These are phyloP conservation scores for Hirundichthys speculiger DNA, from an alignment of 2,113 vertebrate genomes.

Conservation along the genomic window DNA sequence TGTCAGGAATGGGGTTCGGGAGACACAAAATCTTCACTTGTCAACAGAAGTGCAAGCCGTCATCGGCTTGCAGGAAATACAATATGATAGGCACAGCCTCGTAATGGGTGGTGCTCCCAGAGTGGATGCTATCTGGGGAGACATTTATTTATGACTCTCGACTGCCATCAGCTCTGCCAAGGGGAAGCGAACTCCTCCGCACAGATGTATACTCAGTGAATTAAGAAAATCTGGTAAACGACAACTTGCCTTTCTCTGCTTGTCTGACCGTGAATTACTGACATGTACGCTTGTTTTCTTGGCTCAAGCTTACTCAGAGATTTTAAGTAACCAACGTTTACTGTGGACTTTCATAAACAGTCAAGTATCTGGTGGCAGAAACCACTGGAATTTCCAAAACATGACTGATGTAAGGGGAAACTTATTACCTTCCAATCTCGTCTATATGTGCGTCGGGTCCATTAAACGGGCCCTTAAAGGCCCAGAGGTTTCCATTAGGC, in stretches of 20 bases:
- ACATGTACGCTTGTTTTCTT: constrained; percentile 51
- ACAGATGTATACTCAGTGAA: constrained; percentile 52
- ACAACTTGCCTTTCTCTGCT: constrained; percentile 72
- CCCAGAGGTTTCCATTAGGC: constrained; percentile 48
- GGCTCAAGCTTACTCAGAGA: constrained; percentile 50
- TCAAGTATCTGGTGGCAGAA: neutral
- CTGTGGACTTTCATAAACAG: neutral
- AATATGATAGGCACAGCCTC: constrained; percentile 59
- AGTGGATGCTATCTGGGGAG: constrained; percentile 53
- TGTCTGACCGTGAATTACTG: constrained; percentile 77
- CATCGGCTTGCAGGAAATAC: constrained; percentile 52
- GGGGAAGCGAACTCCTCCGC: constrained; percentile 34
- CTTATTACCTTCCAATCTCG: too few relatives aligned
- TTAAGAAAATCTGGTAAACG: constrained; percentile 66
- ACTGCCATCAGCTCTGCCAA: constrained; percentile 54
- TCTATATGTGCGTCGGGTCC: neutral
- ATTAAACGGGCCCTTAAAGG: constrained; percentile 8
- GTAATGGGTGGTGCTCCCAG: constrained; percentile 51
- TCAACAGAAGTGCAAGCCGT: constrained; percentile 62
- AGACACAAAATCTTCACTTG: constrained; percentile 52
- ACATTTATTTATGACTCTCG: constrained; percentile 58
- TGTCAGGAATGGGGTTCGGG: constrained; percentile 39
- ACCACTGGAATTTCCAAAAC: too few relatives aligned
- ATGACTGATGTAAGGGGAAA: too few relatives aligned
- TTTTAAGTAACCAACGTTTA: constrained; percentile 63